These are phyloP conservation scores for Pipistrellus kuhlii DNA, from an alignment of 2,797 vertebrate genomes.

Conservation along the genomic window DNA sequence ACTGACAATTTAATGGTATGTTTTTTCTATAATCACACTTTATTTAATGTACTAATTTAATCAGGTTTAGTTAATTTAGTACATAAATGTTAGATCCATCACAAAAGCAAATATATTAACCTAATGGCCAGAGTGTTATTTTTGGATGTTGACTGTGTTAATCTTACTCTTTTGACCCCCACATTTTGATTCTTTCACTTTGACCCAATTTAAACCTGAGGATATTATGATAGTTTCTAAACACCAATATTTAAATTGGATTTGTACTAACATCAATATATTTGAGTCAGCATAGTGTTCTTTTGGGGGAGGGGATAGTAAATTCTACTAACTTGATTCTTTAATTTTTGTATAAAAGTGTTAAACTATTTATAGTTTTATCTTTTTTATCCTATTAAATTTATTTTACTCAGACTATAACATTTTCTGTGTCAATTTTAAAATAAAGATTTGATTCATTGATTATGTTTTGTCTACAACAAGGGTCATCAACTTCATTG, in stretches of 20 bases:
- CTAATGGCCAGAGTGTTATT: background rate
- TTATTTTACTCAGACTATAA: background rate
- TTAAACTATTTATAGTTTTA: background rate
- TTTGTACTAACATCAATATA: background rate
- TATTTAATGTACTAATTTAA: conserved; percentile 4
- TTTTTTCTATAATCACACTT: background rate
- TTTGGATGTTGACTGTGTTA: conserved; percentile 5
- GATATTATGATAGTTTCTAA: conserved; percentile 22
- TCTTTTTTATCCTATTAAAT: conserved; percentile 9
- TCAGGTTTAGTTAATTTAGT: background rate
- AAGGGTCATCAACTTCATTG: background rate
- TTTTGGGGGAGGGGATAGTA: background rate
- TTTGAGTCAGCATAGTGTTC: background rate
- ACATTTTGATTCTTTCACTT: conserved; percentile 2
- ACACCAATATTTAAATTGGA: background rate
- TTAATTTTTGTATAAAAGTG: background rate
- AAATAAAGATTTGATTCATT: background rate
- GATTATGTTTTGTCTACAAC: background rate
- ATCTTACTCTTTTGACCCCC: background rate
- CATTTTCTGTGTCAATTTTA: conserved; percentile 4
- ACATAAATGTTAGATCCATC: background rate
- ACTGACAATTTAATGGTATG: background rate
- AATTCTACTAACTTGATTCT: background rate
- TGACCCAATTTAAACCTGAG: conserved; percentile 7
- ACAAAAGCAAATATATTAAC: background rate